Conservation (phyloP, 1,140 invertebrate genomes). For the Trichonephila inaurata region DNA sequence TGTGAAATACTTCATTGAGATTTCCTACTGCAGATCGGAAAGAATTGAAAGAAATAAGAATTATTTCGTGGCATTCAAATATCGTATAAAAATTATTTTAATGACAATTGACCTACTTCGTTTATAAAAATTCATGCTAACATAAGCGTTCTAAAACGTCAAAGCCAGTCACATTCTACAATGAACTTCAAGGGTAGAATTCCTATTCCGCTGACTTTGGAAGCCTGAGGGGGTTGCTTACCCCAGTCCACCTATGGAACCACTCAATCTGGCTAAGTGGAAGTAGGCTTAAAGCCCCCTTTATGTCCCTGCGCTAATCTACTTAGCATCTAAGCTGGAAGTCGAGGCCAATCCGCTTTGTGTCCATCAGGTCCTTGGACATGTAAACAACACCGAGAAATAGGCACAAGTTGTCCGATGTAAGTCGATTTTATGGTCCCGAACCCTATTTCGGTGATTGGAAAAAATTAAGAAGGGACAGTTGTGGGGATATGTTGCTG, state of each 20-base stretch:
- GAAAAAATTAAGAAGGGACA: not conserved
- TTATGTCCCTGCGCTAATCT: conserved; percentile 63
- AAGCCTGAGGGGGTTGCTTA: conserved; percentile 30
- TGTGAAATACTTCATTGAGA: no score
- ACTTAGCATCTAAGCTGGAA: conserved; percentile 54
- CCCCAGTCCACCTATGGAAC: not conserved
- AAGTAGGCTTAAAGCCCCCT: conserved; percentile 54
- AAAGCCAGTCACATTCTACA: not conserved
- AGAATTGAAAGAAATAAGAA: no score
- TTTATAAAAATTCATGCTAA: no score
- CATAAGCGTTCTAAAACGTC: no score
- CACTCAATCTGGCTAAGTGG: conserved; percentile 71
- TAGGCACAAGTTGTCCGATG: not conserved
- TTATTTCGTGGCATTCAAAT: no score
- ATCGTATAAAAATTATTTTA: no score
- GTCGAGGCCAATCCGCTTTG: conserved; percentile 29
- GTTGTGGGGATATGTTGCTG: not conserved
- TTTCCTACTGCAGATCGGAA: no score
- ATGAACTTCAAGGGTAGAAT: no score
- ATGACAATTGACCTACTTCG: no score
- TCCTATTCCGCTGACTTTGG: conserved; percentile 15
- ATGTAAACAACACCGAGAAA: conserved; percentile 3
- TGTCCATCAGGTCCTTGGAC: conserved; percentile 37
- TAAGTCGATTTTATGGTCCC: no score
- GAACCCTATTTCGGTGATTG: not conserved